Percentiles rank a stretch among this genome's conserved stretches.
Evolutionary conservation across 1,140 invertebrate genomes (phyloP).

Genomic region (Drosophila sturtevanti): DNA sequence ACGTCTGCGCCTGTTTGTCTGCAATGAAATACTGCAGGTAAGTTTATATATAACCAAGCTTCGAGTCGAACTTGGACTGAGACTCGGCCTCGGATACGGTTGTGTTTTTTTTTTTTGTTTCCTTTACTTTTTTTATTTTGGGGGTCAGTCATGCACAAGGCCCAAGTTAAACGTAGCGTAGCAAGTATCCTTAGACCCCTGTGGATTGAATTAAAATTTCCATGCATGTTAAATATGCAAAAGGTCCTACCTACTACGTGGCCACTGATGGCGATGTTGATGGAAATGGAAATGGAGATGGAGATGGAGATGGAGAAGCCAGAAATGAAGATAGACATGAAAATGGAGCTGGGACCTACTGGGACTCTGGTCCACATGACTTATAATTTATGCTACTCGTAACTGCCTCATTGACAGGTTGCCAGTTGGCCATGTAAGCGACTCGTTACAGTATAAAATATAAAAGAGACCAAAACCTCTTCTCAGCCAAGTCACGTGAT

Average conservation of each 20-base stretch:
- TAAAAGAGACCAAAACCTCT: constrained; percentile 13
- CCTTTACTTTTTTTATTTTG: too few species aligned
- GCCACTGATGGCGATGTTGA: constrained; percentile 15
- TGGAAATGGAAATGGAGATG: not conserved
- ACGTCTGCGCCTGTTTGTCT: constrained; percentile 79
- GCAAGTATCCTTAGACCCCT: constrained; percentile 59
- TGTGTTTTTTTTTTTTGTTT: not conserved
- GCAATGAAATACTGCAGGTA: constrained; percentile 82
- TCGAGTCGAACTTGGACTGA: not conserved
- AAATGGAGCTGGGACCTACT: constrained; percentile 3
- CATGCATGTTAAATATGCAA: constrained; percentile 63
- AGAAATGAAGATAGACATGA: not conserved
- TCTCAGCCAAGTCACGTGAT: constrained; percentile 17
- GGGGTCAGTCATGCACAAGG: constrained; percentile 16
- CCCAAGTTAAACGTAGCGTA: constrained; percentile 44
- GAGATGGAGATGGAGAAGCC: not conserved
- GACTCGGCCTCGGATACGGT: not conserved
- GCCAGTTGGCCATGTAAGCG: constrained; percentile 52
- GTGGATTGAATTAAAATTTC: constrained; percentile 67
- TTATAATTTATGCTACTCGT: constrained; percentile 58
- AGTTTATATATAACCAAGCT: constrained; percentile 41
- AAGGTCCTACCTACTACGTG: constrained; percentile 24
- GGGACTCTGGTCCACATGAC: constrained; percentile 21
- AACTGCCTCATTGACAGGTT: constrained; percentile 61
- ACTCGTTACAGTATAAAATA: constrained; percentile 25